Evolutionary conservation across 2,888 invertebrate species (phyloP).

Genomic region (Archaeoteleia sp.): DNA sequence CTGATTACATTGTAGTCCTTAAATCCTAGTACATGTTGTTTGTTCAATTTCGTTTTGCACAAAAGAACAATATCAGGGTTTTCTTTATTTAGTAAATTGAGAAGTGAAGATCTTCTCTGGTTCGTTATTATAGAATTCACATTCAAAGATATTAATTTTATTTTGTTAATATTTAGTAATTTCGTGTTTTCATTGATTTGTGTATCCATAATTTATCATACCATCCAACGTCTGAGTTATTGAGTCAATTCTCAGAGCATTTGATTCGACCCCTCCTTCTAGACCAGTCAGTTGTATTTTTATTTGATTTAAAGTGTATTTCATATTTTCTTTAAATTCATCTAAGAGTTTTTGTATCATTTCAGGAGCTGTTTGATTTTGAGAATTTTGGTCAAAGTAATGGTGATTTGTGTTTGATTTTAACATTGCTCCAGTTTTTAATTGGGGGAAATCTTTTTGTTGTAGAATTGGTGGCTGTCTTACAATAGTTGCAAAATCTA

Average conservation of each 20-base stretch:
- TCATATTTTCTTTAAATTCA: no score
- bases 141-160: conserved; percentile 46
- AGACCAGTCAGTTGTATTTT: no score
- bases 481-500: neutral
- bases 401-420: no score
- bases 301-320: no score
- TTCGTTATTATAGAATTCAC: conserved; percentile 46
- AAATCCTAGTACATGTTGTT: conserved; percentile 32
- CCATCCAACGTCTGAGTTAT: neutral
- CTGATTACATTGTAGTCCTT: conserved; percentile 34
- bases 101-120: conserved; percentile 25
- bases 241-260: neutral
- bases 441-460: no score
- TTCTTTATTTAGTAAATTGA: conserved; percentile 15
- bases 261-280: neutral
- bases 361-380: no score
- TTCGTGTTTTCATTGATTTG: neutral
- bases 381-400: no score
- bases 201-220: neutral
- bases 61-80: conserved; percentile 27
- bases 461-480: no score
- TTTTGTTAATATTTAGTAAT: neutral
- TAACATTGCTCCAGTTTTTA: no score
- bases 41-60: conserved; percentile 46
- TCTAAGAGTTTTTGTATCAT: no score